These are phyloP conservation scores for Pipistrellus kuhlii DNA, from an alignment of 2,797 vertebrate genomes.

Conservation along the genomic window DNA sequence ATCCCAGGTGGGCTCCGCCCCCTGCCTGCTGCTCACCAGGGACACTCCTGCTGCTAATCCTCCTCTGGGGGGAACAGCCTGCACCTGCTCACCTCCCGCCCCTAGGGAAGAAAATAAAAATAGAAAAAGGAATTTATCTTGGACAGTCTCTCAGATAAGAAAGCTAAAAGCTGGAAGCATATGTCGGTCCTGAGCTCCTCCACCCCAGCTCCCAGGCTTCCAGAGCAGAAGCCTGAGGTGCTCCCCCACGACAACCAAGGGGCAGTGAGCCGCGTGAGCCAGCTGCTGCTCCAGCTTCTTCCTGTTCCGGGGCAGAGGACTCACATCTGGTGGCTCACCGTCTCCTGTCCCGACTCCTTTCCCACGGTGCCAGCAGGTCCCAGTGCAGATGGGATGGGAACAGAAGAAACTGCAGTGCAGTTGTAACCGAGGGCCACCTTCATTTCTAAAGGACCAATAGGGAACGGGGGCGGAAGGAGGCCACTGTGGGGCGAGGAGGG, in stretches of 20 bases:
- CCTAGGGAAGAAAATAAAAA: neutral
- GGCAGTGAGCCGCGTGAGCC: neutral
- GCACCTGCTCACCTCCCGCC: neutral
- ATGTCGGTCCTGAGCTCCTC: neutral
- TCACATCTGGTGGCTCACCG: neutral
- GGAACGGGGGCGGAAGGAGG: neutral
- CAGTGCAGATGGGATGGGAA: neutral
- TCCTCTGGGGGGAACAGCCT: neutral
- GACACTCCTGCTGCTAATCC: neutral
- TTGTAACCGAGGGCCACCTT: neutral
- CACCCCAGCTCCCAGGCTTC: neutral
- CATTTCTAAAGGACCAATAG: accelerated
- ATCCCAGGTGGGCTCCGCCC: neutral
- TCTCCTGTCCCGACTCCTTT: neutral
- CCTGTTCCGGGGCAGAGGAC: neutral
- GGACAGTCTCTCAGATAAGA: neutral
- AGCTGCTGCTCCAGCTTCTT: neutral
- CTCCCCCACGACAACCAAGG: neutral
- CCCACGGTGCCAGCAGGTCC: neutral
- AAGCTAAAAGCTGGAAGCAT: neutral
- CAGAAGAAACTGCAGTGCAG: neutral
- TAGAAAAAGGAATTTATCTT: neutral
- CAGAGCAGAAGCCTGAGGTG: neutral
- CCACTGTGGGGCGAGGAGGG: neutral
- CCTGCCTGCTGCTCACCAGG: neutral